Conservation (phyloP, 2,797 vertebrate species). For the Gallirallus australis region DNA sequence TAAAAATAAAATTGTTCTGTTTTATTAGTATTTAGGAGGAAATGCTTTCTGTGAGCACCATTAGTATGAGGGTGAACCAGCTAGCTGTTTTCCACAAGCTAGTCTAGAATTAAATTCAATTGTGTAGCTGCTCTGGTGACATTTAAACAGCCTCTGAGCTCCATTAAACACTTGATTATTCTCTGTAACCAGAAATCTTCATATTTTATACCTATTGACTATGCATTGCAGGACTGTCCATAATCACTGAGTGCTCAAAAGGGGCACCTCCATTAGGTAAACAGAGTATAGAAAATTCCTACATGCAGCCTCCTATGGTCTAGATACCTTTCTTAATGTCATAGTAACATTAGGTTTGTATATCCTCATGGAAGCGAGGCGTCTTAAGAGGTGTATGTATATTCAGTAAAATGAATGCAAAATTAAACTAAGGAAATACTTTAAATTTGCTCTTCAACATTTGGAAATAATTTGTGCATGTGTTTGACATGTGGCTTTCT, state of each 20-base stretch:
- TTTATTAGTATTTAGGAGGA: neutral
- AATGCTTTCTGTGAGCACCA: neutral
- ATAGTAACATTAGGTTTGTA: neutral
- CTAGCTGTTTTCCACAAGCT: neutral
- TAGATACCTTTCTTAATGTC: neutral
- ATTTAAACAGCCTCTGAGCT: neutral
- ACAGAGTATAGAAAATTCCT: neutral
- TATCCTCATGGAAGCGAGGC: neutral
- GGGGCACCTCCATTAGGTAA: neutral
- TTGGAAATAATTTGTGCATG: neutral
- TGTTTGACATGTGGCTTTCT: neutral
- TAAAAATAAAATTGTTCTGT: neutral
- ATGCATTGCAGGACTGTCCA: neutral
- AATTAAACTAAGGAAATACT: neutral
- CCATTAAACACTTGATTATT: neutral
- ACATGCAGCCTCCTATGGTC: neutral
- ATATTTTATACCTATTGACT: neutral
- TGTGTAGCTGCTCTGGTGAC: neutral
- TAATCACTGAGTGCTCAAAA: neutral
- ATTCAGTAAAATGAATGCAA: neutral
- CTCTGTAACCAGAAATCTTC: neutral
- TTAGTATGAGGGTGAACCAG: neutral
- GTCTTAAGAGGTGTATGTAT: neutral
- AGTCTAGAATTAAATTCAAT: neutral
- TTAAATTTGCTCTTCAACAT: neutral